Base-by-base conservation (phyloP, 2,888 invertebrate genomes). In the Nezara viridula region DNA sequence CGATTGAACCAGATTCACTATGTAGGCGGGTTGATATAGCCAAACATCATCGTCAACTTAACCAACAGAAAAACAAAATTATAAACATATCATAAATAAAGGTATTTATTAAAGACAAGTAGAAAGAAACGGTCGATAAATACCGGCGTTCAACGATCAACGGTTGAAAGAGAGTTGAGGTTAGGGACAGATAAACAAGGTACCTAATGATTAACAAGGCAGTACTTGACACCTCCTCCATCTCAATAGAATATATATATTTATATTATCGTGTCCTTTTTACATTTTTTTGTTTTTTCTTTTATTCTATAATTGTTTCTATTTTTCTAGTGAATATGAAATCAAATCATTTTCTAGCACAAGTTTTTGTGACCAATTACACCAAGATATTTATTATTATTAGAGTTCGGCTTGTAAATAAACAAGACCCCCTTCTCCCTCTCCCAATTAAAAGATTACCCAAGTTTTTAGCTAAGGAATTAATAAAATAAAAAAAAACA, bases 61-160 rank as follows among this genome's bases (percentile, higher is more conserved):
- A 73, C 66, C 32, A 37, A 73, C 32, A 73, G 66, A 14, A 73
- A 37, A 73, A 73, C 2, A 73, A 73, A 73, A 14, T 37, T 37
- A 27, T 73, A 73, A 73, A 37, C 2, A 73, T 37, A 19, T 19
- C 32, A 73, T 73, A 73, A 73, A 73, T 73, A n/a, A 73, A 73
- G 32, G 37, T 73, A 73, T 73, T 73, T 73, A 73, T 73, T 73
- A 73, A 73, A 73, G 66, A 73, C 66, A 73, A 73, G 66, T 73
- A 73, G 66, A 73, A 73, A 37, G 37, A 16, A 73, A 73, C 32
- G 66, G 21, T 37, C 66, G 21, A 73, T 37, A 73, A 73, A 73
- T 73, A 73, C 10, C 7, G 37, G 5, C 16, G 66, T n/a, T n/a
- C 66, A 66, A 66, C 66, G 32, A 27, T 66, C 66, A 32, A 2